Conservation (phyloP, 2,113 vertebrate species). For the Coturnix japonica region DNA sequence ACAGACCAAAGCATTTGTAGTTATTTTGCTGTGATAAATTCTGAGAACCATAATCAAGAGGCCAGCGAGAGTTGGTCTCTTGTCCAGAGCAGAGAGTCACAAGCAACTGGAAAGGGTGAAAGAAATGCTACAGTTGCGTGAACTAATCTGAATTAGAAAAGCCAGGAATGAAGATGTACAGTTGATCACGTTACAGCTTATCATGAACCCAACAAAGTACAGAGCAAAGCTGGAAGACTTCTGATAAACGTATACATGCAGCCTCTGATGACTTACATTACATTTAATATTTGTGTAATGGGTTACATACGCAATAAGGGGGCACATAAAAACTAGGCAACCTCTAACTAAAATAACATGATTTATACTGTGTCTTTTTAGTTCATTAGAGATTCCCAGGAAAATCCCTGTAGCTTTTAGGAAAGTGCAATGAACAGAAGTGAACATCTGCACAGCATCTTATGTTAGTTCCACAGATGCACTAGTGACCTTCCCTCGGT, state of each 20-base stretch:
- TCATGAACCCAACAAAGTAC: not conserved
- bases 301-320: not conserved
- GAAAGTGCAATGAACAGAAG: not conserved
- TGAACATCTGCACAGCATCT: not conserved
- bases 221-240: not conserved
- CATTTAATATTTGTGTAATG: not conserved
- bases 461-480: not conserved
- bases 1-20: not conserved
- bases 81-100: not conserved
- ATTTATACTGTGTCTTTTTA: not conserved
- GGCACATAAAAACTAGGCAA: not conserved
- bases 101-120: not conserved
- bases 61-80: not conserved
- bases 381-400: not conserved
- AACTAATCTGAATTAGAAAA: conserved; percentile 13
- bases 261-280: not conserved
- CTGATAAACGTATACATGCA: not conserved
- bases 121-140: not conserved
- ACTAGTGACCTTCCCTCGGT: not conserved
- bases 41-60: not conserved
- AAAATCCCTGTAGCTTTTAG: not conserved
- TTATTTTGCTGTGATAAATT: not conserved
- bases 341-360: not conserved
- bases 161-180: not conserved
- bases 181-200: not conserved